phyloP scores from a whole-genome alignment of 2,113 vertebrate genomes.

The Rhynchomys soricoides region DNA sequence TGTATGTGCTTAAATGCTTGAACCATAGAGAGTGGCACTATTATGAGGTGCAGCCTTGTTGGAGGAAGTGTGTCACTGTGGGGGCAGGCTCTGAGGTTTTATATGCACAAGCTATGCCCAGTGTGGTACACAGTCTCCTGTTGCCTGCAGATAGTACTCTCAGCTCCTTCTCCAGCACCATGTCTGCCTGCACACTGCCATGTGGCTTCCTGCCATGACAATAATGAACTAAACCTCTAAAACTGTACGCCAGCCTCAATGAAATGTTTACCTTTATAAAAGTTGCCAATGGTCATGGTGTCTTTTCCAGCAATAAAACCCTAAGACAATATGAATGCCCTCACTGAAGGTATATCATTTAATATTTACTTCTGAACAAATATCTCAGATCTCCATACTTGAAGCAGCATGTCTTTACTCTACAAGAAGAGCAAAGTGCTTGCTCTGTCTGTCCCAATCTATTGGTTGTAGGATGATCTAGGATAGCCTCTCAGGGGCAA shows the following conservation, averaged over 20 bases:
- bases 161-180: background rate
- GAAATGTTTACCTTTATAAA: background rate
- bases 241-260: background rate
- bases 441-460: background rate
- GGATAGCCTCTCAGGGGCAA: background rate
- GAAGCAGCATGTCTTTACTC: background rate
- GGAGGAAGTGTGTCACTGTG: background rate
- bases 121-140: too few relatives aligned
- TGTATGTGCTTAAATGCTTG: background rate
- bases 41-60: background rate
- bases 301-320: background rate
- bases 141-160: background rate
- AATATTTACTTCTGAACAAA: background rate
- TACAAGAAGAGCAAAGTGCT: background rate
- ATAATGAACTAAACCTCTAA: background rate
- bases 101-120: too few relatives aligned
- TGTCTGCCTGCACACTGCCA: too few relatives aligned
- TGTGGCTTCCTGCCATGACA: too few relatives aligned
- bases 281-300: background rate
- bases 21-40: background rate
- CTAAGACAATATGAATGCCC: background rate
- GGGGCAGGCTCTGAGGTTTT: background rate
- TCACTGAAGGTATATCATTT: background rate
- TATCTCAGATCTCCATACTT: background rate
- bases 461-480: background rate